Percentiles rank a stretch among this genome's conserved stretches.
These are phyloP conservation scores for Otus sunia DNA, from an alignment of 2,113 vertebrate genomes.

Conservation along the genomic window DNA sequence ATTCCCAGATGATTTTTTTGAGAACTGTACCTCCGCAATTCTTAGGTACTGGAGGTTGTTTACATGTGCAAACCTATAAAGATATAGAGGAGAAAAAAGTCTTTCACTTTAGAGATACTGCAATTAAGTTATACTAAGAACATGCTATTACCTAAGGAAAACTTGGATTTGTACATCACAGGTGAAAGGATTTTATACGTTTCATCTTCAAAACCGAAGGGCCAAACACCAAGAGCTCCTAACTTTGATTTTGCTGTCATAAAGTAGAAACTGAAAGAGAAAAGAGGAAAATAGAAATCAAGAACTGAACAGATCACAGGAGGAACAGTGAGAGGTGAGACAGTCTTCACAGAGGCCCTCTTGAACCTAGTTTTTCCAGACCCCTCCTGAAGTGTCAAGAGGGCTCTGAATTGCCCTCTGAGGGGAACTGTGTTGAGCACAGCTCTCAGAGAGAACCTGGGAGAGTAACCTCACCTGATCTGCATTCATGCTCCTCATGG, in stretches of 20 bases:
- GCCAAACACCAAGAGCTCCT: neutral
- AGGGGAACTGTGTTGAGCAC: neutral
- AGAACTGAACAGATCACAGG: neutral
- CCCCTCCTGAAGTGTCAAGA: rapidly evolving
- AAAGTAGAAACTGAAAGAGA: neutral
- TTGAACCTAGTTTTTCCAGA: neutral
- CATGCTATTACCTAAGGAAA: neutral
- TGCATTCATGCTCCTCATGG: neutral
- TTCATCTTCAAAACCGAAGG: neutral
- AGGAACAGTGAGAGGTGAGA: neutral
- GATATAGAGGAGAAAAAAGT: neutral
- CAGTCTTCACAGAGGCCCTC: neutral
- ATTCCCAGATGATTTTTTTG: neutral
- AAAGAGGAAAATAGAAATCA: neutral
- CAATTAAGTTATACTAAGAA: neutral
- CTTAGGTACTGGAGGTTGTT: neutral
- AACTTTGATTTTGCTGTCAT: neutral
- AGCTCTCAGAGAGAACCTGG: neutral
- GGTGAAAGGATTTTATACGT: neutral
- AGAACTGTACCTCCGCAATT: neutral
- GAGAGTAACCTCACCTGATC: neutral
- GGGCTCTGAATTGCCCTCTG: neutral
- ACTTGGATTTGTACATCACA: neutral
- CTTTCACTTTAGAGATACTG: neutral
- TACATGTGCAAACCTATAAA: neutral